phyloP scores from a whole-genome alignment of 2,888 invertebrate genomes.

The Papilio elwesi region DNA sequence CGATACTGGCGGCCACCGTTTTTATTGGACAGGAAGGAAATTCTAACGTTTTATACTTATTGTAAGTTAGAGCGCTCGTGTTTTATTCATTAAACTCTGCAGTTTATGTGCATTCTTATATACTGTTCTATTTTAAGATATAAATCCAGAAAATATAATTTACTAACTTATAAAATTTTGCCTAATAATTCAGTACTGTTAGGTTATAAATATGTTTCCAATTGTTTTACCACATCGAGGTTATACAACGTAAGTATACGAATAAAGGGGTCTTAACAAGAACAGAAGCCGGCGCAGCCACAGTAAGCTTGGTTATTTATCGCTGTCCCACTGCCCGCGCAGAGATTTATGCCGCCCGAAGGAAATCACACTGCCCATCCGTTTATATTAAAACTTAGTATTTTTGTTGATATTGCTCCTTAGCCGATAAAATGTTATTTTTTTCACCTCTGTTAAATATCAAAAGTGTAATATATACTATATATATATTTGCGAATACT shows the following conservation, averaged over 20 bases:
- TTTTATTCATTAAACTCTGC: slow-evolving; percentile 64
- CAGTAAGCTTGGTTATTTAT: slow-evolving; percentile 73
- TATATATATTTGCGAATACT: too few species aligned
- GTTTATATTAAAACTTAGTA: slow-evolving; percentile 53
- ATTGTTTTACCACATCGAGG: slow-evolving; percentile 25
- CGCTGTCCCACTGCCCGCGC: slow-evolving; percentile 69
- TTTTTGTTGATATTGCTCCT: background rate
- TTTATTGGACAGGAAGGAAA: slow-evolving; percentile 84
- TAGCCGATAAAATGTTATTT: background rate
- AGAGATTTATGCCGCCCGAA: slow-evolving; percentile 69
- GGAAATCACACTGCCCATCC: slow-evolving; percentile 64
- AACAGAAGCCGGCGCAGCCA: slow-evolving; percentile 45
- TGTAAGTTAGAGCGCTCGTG: slow-evolving; percentile 67
- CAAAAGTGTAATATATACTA: too few species aligned
- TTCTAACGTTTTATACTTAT: slow-evolving; percentile 77
- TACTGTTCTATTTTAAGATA: slow-evolving; percentile 44
- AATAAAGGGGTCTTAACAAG: slow-evolving; percentile 46
- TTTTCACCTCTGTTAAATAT: too few species aligned
- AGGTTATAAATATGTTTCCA: slow-evolving; percentile 18
- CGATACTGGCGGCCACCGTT: slow-evolving; percentile 71
- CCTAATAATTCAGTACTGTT: background rate
- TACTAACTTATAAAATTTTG: too few species aligned
- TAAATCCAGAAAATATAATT: background rate
- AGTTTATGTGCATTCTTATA: slow-evolving; percentile 57
- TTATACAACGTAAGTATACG: slow-evolving; percentile 20